Percentiles rank a stretch among this genome's conserved stretches.
phyloP scores from a whole-genome alignment of 2,797 vertebrate species.

The Labeo calbasu region DNA sequence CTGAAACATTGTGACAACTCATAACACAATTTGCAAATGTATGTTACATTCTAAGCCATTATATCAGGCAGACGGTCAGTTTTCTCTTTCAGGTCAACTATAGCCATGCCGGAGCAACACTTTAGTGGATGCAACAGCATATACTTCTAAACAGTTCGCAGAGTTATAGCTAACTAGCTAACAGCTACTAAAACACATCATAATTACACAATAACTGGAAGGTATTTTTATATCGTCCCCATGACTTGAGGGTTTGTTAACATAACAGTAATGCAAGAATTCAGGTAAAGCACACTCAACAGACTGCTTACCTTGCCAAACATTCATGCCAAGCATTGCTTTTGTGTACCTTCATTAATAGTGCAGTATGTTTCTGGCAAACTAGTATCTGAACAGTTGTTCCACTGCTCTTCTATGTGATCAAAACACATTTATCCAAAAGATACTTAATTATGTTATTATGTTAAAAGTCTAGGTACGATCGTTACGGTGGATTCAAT shows the following conservation, averaged over 20 bases:
- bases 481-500: background rate
- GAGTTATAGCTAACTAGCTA: background rate
- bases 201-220: background rate
- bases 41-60: background rate
- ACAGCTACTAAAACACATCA: background rate
- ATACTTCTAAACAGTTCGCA: background rate
- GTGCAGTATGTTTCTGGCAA: background rate
- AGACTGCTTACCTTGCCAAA: background rate
- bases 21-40: background rate
- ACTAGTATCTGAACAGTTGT: background rate
- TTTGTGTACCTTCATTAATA: background rate
- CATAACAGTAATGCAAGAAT: background rate
- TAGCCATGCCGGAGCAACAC: background rate
- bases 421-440: background rate
- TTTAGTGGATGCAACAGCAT: background rate
- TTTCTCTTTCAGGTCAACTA: background rate
- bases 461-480: background rate
- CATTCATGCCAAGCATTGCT: background rate
- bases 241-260: background rate
- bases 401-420: background rate
- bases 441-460: background rate
- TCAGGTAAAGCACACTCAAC: background rate
- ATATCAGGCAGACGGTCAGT: background rate
- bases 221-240: background rate
- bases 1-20: background rate